Evolutionary conservation across 1,140 invertebrate genomes (phyloP), one percentile per base, ranked within the genome.

Genomic region (Magallana gigas): DNA sequence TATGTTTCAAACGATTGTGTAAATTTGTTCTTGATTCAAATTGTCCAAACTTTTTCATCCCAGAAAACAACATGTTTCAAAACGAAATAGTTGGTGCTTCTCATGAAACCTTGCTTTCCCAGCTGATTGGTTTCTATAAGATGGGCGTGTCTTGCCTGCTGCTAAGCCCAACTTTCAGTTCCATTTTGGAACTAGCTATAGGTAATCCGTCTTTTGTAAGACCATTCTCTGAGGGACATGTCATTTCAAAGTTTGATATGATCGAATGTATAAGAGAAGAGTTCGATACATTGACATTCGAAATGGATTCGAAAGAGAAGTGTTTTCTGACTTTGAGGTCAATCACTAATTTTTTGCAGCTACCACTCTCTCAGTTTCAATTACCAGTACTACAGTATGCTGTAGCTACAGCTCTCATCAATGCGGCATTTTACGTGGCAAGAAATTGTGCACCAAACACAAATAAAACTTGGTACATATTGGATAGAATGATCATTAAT

Each of bases 1-100:
- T 57, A 23, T 86, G 85, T 58, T 86, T 86, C 64, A 76, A 80
- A 57, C 57, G 48, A 56, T 68, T 86, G 2, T 36, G 36, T 18
- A 29, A 29, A 9, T 85, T 58, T 58, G 57, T 85, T 36, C 36
- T 11, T 11, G 36, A 59, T 56, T 18, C 14, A 48, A 56, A 85
- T 18, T 64, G 58, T 48, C 84, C 84, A 1, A 64, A 85, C 29
- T 85, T n/a, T n/a, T n/a, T n/a, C n/a, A n/a, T n/a, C n/a, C n/a
- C n/a, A n/a, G n/a, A n/a, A n/a, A n/a, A n/a, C 84, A 84, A 68
- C 60, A 7, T 80, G 76, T n/a, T n/a, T n/a, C n/a, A n/a, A 60
- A 14, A 14, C 3, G 8, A 14, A 60, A 16, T 60, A 60, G 16
- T 60, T 16, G 59, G 1, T 60, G 59, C 9, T 9, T 9, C 59